Evolutionary conservation across 2,888 invertebrate genomes (phyloP).

Genomic region (Andrena hattorfiana): DNA sequence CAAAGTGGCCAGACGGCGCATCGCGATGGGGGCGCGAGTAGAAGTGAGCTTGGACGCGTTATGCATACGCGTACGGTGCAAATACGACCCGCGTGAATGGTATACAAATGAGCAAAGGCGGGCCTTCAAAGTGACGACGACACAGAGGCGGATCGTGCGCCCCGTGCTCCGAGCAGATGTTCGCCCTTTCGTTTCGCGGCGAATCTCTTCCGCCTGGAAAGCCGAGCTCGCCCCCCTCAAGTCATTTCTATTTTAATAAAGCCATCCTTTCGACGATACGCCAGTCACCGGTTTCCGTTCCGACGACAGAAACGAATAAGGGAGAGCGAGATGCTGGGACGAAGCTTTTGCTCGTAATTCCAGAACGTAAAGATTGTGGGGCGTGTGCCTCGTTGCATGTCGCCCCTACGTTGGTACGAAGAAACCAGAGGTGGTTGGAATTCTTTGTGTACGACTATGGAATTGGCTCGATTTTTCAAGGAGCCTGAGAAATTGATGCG

Average conservation of each 20-base stretch:
- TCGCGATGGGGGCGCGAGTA: slow-evolving; percentile 2
- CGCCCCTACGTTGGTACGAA: no score
- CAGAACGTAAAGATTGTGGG: slow-evolving; percentile 6
- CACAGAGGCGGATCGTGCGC: slow-evolving; percentile 20
- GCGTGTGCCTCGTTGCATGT: no score
- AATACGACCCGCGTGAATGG: slow-evolving; percentile 42
- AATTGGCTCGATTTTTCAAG: no score
- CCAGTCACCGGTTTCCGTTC: slow-evolving; percentile 25
- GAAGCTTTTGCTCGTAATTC: background rate
- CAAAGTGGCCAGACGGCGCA: slow-evolving; percentile 1
- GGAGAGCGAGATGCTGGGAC: background rate
- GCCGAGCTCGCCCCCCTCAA: slow-evolving; percentile 32
- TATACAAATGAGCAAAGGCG: slow-evolving; percentile 60
- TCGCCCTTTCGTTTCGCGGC: slow-evolving; percentile 36
- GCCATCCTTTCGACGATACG: slow-evolving; percentile 28
- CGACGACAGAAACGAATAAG: slow-evolving; percentile 1
- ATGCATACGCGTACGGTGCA: slow-evolving; percentile 21
- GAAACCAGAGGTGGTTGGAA: no score
- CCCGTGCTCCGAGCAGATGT: slow-evolving; percentile 51
- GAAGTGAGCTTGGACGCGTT: slow-evolving; percentile 29
- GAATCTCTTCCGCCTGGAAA: slow-evolving; percentile 47
- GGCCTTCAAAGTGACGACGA: slow-evolving; percentile 46
- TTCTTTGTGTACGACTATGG: no score
- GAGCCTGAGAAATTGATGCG: no score
- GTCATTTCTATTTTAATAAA: slow-evolving; percentile 63